phyloP scores from a whole-genome alignment of 2,113 vertebrate species.

The human (Homo sapiens) region GRCh38 chr15:28879001-28879500 shows the following conservation, averaged over 20 bases:
- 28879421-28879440: not conserved
- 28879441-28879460: not conserved
- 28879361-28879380: not conserved
- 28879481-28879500: not conserved
- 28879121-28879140: not conserved
- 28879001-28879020: too few species aligned
- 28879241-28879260: not conserved
- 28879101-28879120: not conserved
- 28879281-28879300: too few species aligned
- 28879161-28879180: not conserved
- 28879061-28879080: too few species aligned
- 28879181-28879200: not conserved
- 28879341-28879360: not conserved
- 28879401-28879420: not conserved
- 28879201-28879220: not conserved
- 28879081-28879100: too few species aligned
- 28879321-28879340: not conserved
- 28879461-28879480: fast-evolving
- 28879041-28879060: too few species aligned
- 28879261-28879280: not conserved
- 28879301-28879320: too few species aligned
- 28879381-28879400: not conserved
- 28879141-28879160: not conserved
- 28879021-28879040: too few species aligned
- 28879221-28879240: not conserved